These are phyloP conservation scores for Heterotilapia buettikoferi DNA, from an alignment of 2,113 vertebrate genomes.

Conservation along the genomic window DNA sequence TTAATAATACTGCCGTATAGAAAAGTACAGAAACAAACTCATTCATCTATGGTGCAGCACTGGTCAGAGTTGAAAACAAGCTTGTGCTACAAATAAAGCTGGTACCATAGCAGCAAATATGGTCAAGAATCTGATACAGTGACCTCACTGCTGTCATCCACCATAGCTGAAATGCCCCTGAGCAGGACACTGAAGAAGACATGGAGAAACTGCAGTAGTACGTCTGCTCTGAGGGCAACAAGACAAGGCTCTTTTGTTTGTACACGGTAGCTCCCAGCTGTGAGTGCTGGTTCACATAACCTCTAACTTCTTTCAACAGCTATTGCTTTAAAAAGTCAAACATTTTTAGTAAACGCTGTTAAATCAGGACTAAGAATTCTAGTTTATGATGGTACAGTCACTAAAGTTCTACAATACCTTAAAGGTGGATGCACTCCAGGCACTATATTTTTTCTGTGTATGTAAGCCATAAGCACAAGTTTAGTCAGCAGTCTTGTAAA, in stretches of 20 bases:
- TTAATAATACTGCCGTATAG: not conserved
- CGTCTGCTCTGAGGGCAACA: conserved; percentile 32
- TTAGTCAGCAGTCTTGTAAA: conserved; percentile 55
- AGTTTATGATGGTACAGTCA: conserved; percentile 12
- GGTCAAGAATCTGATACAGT: conserved; percentile 1
- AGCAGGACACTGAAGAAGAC: conserved; percentile 38
- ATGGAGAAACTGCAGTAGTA: conserved; percentile 5
- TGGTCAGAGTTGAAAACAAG: not conserved
- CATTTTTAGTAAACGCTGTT: conserved; percentile 44
- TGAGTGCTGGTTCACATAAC: conserved; percentile 14
- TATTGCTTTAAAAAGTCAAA: conserved; percentile 21
- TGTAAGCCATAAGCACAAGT: conserved; percentile 20
- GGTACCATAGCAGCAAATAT: not conserved
- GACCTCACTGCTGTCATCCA: conserved; percentile 29
- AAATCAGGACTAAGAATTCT: conserved; percentile 21
- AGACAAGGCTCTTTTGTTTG: conserved; percentile 25
- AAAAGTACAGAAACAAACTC: not conserved
- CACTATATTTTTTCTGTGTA: conserved; percentile 1
- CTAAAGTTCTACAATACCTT: conserved; percentile 6
- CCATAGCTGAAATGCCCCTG: conserved; percentile 24
- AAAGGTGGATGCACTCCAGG: conserved; percentile 14
- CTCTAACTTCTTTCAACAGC: conserved; percentile 8
- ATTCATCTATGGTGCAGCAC: not conserved
- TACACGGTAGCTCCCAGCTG: conserved; percentile 27
- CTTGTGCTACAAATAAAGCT: not conserved